Evolutionary conservation across 2,797 vertebrate species (phyloP).

Genomic region (Netta rufina): DNA sequence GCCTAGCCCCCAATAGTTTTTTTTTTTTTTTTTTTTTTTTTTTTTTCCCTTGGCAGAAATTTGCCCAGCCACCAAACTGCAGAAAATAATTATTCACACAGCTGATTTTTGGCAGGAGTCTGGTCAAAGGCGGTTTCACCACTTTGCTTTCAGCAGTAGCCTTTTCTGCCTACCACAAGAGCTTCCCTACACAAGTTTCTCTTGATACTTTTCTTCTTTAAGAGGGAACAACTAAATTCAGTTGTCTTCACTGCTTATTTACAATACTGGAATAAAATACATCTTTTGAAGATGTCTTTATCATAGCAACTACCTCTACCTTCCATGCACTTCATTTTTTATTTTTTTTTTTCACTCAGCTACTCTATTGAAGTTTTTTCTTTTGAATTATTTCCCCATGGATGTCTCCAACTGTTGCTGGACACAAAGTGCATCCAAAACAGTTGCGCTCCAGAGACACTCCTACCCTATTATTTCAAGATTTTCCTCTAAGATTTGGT

Average conservation of each 20-base stretch:
- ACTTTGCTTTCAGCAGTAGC: neutral
- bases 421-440: neutral
- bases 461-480: neutral
- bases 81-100: neutral
- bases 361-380: neutral
- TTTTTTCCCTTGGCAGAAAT: neutral
- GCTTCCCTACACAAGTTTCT: neutral
- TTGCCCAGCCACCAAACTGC: neutral
- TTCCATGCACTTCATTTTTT: neutral
- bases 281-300: neutral
- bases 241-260: neutral
- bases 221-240: neutral
- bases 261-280: neutral
- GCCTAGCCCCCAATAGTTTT: neutral
- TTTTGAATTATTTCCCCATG: neutral
- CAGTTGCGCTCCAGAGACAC: neutral
- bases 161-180: neutral
- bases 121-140: neutral
- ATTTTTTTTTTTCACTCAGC: neutral
- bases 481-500: conserved; percentile 48
- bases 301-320: neutral
- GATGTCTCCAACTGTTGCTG: neutral
- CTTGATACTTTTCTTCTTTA: neutral
- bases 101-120: neutral
- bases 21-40: neutral